Conservation (phyloP, 2,797 vertebrate species). For the Channallabes apus region DNA sequence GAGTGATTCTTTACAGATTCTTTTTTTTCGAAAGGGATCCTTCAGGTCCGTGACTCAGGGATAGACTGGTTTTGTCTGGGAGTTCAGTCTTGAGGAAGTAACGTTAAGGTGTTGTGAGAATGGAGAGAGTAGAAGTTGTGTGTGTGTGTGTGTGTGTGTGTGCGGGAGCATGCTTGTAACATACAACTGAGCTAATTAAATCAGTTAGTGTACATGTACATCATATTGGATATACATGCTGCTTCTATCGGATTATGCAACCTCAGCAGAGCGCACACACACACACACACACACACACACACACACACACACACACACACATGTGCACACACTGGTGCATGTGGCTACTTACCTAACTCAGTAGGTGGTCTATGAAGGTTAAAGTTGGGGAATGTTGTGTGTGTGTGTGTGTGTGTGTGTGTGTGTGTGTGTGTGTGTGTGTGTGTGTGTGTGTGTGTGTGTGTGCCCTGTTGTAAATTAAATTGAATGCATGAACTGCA, state of each 20-base stretch:
- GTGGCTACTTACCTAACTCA: background rate
- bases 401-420: background rate
- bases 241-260: background rate
- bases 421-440: background rate
- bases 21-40: conserved; percentile 8
- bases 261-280: background rate
- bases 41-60: conserved; percentile 27
- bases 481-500: background rate
- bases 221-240: background rate
- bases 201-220: conserved; percentile 4
- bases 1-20: conserved; percentile 8
- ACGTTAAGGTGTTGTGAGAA: conserved; percentile 29
- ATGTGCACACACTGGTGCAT: background rate
- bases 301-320: background rate
- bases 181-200: conserved; percentile 18
- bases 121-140: background rate
- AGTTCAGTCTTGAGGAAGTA: conserved; percentile 24
- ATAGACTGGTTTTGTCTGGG: conserved; percentile 48
- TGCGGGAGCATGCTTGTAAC: conserved; percentile 7
- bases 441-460: background rate
- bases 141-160: conserved; percentile 33
- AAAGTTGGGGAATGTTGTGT: conserved; percentile 4
- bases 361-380: conserved; percentile 33
- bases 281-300: background rate
- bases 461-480: background rate